Evolutionary conservation across 2,888 invertebrate species (phyloP), one percentile per base, ranked within the genome.

Genomic region (Tinea trinotella): DNA sequence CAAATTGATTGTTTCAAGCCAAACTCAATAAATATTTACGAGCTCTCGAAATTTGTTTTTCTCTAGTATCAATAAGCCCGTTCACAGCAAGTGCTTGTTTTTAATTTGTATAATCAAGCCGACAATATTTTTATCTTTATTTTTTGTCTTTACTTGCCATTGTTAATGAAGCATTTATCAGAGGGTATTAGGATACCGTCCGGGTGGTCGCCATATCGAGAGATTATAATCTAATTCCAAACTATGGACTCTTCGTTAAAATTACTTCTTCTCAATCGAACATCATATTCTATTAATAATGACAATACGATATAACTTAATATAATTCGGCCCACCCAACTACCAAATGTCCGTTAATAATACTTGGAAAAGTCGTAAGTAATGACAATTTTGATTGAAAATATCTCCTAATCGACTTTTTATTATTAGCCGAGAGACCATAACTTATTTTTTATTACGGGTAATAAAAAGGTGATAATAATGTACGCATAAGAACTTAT

Each of bases 271-370:
- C 13, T n/a, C 40, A 15, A 40, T 40, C 15, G 13, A 12, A 62
- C 66, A 69, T 67, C 63, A 67, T 67, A 63, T 61, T 65, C 62
- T 58, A 15, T 30, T 30, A 30, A 30, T 40, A 40, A 40, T 40
- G 40, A 40, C 40, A 40, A 40, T 40, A 40, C 40, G 40, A 40
- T 40, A 40, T 40, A 40, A 40, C 13, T 40, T 40, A 13, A 40
- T 40, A 4, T 30, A 30, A 30, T 30, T 30, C 30, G 40, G 40
- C 40, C 40, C 40, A 40, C 40, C 40, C 40, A 40, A 40, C 40
- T 2, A 40, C 40, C 15, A 40, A 40, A 40, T 2, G 40, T 40
- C 40, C 13, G 40, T n/a, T 15, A 13, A 40, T n/a, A 15, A n/a
- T 3, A 12, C 15, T 40, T n/a, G 7, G 3, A 35, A 40, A 30